Base-by-base conservation (phyloP, 1,140 invertebrate genomes). In the Drosophila repleta region DNA sequence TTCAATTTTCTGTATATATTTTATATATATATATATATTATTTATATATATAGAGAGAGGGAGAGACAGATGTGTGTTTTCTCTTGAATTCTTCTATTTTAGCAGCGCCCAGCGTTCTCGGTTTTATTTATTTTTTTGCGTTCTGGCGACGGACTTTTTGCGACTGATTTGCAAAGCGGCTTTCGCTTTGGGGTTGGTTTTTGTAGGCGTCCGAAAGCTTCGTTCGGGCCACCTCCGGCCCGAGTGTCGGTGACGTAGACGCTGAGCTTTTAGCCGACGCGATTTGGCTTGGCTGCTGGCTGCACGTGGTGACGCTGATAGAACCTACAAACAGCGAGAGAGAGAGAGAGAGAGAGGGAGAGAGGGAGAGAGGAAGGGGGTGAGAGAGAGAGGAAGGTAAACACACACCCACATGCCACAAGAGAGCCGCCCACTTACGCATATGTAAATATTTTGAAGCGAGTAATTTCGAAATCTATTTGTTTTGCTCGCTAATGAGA, bases 131-230 rank as follows among this genome's bases (percentile, higher is more conserved):
- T 56, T 66, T 87, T 67, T 80, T 68, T 63, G 69, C 84, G 84
- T 84, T 88, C 84, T 89, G 79, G 81, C 85, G 87, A 87, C 87
- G 87, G 80, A 80, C 87, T 90, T 90, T 90, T 90, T 90, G 87
- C 87, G 87, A 90, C 87, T 90, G 81, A 90, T 82, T 80, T 46
- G 76, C 79, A 67, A 76, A 90, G 78, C 78, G 66, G 85, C 85
- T 72, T 90, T 90, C 68, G 76, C 76, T 64, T 70, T 79, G 68
- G 73, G 87, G 87, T 87, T 83, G 69, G 20, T 69, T 87, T 87
- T 87, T 79, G 74, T 83, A 78, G 76, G 82, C 77, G 82, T 49
- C 63, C 82, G 35, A 85, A 87, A 85, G 82, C 81, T 80, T 58
- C 56, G 29, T 61, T 66, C 74, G 66, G 56, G 75, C 78, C 73